These are phyloP conservation scores for Dryobota labecula DNA, from an alignment of 2,888 invertebrate species.

Conservation along the genomic window DNA sequence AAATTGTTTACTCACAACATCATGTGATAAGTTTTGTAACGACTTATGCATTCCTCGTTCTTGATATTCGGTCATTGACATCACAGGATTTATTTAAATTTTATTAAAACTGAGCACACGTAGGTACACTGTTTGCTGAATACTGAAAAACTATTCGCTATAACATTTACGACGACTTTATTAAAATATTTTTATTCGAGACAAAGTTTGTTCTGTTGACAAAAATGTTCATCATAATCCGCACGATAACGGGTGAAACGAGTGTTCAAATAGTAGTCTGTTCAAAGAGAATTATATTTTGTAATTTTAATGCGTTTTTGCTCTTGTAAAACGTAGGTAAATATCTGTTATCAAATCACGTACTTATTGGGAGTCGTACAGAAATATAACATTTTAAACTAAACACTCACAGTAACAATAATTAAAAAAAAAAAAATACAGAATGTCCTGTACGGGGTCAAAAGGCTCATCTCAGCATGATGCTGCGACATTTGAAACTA, in stretches of 20 bases:
- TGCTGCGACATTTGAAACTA: too few relatives aligned
- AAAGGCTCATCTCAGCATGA: too few relatives aligned
- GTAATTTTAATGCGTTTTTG: too few relatives aligned
- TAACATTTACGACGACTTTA: conserved; percentile 40
- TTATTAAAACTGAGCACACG: conserved; percentile 15
- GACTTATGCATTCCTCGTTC: too few relatives aligned
- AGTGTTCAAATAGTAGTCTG: conserved; percentile 29
- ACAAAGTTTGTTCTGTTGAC: conserved; percentile 41
- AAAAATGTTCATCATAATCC: conserved; percentile 43
- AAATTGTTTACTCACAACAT: too few relatives aligned
- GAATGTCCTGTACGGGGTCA: too few relatives aligned
- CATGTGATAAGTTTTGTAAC: too few relatives aligned
- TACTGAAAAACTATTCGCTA: background rate
- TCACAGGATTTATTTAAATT: background rate
- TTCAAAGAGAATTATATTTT: conserved; percentile 28
- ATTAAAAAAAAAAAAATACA: too few relatives aligned
- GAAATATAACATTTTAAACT: too few relatives aligned
- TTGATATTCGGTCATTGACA: background rate
- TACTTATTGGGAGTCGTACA: too few relatives aligned
- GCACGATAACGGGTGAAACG: conserved; percentile 18
- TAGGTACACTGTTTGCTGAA: conserved; percentile 1
- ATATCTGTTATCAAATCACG: background rate
- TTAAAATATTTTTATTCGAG: conserved; percentile 46
- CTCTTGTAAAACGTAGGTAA: background rate
- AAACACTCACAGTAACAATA: too few relatives aligned